Percentiles rank a stretch among this genome's conserved stretches.
Evolutionary conservation across 2,888 invertebrate genomes (phyloP).

Genomic region (Conops quadrifasciatus): DNA sequence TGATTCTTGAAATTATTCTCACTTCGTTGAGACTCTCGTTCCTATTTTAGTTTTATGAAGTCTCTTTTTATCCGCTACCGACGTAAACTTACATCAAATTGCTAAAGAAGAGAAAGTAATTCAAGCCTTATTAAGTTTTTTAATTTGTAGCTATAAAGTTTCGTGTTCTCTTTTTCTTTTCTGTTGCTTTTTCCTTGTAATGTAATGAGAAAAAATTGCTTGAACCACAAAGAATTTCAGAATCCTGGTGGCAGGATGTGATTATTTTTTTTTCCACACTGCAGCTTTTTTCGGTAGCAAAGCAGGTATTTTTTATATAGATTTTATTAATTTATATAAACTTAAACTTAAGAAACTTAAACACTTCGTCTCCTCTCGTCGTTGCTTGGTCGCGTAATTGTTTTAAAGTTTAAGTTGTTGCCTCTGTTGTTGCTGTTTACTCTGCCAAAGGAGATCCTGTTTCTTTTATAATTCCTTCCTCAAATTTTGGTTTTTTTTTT

Average conservation of each 20-base stretch:
- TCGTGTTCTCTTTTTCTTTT: neutral
- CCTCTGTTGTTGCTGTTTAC: too few relatives aligned
- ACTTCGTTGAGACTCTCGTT: too few relatives aligned
- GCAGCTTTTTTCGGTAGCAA: constrained; percentile 8
- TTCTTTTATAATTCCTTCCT: constrained; percentile 6
- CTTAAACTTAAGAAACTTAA: constrained; percentile 12
- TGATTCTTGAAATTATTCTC: too few relatives aligned
- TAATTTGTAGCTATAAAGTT: constrained; percentile 50
- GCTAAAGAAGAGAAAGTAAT: constrained; percentile 42
- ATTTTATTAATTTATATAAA: too few relatives aligned
- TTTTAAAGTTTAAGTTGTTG: constrained; percentile 24
- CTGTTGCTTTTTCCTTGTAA: neutral
- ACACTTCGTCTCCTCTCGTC: too few relatives aligned
- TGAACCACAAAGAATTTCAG: neutral
- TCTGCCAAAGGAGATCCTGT: constrained; percentile 1
- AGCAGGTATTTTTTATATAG: neutral
- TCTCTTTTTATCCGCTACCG: too few relatives aligned
- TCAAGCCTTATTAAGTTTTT: constrained; percentile 49
- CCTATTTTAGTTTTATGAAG: too few relatives aligned
- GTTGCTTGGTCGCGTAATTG: constrained; percentile 9
- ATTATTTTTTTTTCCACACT: constrained; percentile 39
- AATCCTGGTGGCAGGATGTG: constrained; percentile 37
- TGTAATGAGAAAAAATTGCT: neutral
- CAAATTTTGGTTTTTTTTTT: constrained; percentile 16
- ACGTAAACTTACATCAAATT: neutral